phyloP scores from a whole-genome alignment of 2,113 vertebrate genomes.

The Machaerirhynchus nigripectus region DNA sequence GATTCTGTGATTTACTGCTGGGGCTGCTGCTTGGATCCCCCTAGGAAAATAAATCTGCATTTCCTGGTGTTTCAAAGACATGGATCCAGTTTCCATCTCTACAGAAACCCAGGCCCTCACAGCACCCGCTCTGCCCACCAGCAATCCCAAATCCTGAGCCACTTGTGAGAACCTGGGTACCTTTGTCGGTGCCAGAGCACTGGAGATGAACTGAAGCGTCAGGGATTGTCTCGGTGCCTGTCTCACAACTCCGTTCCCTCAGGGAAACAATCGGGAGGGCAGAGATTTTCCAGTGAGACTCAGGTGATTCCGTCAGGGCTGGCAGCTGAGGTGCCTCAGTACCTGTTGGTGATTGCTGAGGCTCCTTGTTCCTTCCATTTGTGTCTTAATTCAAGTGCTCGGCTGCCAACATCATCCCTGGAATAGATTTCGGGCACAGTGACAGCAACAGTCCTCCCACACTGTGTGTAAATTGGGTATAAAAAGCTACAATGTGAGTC shows the following conservation, averaged over 20 bases:
- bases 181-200: not conserved
- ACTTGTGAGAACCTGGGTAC: accelerated
- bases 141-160: not conserved
- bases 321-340: not conserved
- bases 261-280: not conserved
- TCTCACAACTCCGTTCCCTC: not conserved
- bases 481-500: not conserved
- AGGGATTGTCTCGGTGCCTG: not conserved
- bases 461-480: not conserved
- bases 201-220: not conserved
- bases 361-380: not conserved
- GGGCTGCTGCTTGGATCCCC: not conserved
- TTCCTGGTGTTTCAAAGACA: not conserved
- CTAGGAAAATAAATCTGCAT: not conserved
- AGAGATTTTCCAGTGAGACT: not conserved
- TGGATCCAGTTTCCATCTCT: not conserved
- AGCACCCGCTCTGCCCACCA: not conserved
- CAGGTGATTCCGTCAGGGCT: not conserved
- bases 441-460: not conserved
- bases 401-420: not conserved
- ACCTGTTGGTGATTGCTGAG: not conserved
- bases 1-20: not conserved
- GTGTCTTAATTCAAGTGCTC: not conserved
- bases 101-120: not conserved
- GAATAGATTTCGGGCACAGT: not conserved